Evolutionary conservation across 2,113 vertebrate species (phyloP).

Genomic region (Urocynchramus pylzowi): DNA sequence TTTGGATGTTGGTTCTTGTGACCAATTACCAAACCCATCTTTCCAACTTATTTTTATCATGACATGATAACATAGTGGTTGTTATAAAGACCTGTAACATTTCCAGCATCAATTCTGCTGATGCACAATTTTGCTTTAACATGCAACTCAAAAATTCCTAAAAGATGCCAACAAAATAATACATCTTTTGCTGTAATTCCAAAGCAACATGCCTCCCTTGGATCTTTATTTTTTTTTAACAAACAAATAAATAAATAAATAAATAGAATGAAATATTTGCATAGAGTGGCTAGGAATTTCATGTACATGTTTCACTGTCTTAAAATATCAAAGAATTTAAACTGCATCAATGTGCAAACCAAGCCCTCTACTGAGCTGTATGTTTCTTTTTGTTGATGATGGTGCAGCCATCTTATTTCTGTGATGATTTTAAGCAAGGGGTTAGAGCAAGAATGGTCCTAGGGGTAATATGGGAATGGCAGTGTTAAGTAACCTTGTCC

Average conservation of each 20-base stretch:
- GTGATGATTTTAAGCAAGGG: background rate
- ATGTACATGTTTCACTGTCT: background rate
- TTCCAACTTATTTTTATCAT: conserved; percentile 18
- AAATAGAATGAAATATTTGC: background rate
- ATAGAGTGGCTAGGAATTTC: background rate
- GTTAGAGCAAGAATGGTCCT: background rate
- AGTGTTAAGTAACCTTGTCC: background rate
- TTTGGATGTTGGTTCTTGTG: background rate
- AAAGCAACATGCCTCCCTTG: background rate
- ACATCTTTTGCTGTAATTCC: background rate
- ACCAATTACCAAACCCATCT: conserved; percentile 33
- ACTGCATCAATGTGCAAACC: background rate
- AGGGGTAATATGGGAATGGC: background rate
- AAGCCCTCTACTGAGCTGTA: background rate
- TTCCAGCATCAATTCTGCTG: conserved; percentile 3
- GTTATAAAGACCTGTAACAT: conserved; percentile 1
- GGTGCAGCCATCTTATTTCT: background rate
- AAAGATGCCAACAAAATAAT: background rate
- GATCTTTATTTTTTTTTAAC: background rate
- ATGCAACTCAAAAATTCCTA: background rate
- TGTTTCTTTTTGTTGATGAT: background rate
- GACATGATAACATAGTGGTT: background rate
- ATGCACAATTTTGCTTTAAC: conserved; percentile 9
- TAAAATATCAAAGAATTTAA: background rate
- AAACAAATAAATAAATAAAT: background rate